Evolutionary conservation across 2,888 invertebrate species (phyloP), one percentile per base, ranked within the genome.

Genomic region (Bhutanitis thaidina): DNA sequence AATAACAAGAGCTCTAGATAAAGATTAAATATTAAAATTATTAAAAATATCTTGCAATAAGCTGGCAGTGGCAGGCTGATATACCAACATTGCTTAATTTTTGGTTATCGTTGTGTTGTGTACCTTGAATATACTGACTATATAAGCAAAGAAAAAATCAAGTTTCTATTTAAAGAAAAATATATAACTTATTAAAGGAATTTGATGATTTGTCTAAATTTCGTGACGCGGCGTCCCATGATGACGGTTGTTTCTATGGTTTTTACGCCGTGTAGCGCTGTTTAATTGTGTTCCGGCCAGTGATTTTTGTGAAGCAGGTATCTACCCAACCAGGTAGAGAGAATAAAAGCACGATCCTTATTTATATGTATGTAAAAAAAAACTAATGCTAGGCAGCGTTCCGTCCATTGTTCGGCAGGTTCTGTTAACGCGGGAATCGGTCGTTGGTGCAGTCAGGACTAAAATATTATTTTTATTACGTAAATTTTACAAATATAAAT

Each of bases 221-320:
- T 75, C 70, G 43, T 30, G 67, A 56, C 63, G 59, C 60, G 62
- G 65, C 67, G 71, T 73, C 74, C 77, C 25, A 43, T 43, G 25
- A 50, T 37, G 34, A 25, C 1, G 25, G 12, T 10, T 35, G 32
- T 79, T 78, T 74, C 70, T 71, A 71, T 69, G 58, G 59, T 68
- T 59, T 69, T 82, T 81, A 80, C 80, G 80, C 71, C 71, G 70
- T 74, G 75, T 70, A 70, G 76, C 77, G 74, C 74, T 69, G 70
- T 66, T 80, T 84, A 86, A 86, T 84, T 75, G 77, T 76, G 82
- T 86, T 86, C 83, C 80, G 84, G 80, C 79, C 79, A 80, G 75
- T 76, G 77, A 71, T 68, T 72, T 74, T 67, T 65, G 70, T 70
- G 69, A 69, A 69, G 71, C 85, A 83, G 84, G 84, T 85, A 84